Percentiles rank a stretch among this genome's conserved stretches.
Conservation (phyloP, 2,113 vertebrate genomes). For the Electrona antarctica region DNA sequence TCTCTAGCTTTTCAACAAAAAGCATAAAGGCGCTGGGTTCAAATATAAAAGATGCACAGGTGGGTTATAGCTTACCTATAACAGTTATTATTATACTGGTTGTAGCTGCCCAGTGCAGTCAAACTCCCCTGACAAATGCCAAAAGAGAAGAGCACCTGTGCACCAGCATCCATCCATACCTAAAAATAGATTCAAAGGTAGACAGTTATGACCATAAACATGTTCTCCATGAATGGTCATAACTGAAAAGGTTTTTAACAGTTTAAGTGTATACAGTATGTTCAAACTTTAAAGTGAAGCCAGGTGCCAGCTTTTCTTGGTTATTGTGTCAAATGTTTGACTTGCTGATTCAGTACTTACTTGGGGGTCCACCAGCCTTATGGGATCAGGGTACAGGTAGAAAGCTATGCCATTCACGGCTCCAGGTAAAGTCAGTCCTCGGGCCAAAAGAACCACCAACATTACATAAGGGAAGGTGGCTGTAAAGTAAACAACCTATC, state of each 20-base stretch:
- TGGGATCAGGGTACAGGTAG: conserved; percentile 88
- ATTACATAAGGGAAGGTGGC: conserved; percentile 91
- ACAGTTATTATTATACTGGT: conserved; percentile 73
- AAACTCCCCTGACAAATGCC: conserved; percentile 74
- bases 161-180: conserved; percentile 80
- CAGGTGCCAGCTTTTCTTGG: conserved; percentile 8
- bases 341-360: conserved; percentile 67
- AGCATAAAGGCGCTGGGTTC: not conserved
- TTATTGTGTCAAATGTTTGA: conserved; percentile 2
- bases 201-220: too few species aligned
- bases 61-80: conserved; percentile 64
- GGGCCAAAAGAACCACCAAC: conserved; percentile 84
- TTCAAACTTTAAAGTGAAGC: not conserved
- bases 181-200: conserved; percentile 30
- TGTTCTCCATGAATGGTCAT: too few species aligned
- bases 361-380: conserved; percentile 87
- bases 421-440: conserved; percentile 86
- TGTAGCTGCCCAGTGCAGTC: conserved; percentile 74
- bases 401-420: conserved; percentile 84
- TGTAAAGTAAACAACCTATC: conserved; percentile 92
- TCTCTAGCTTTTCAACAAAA: too few species aligned
- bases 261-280: too few species aligned
- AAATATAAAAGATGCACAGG: not conserved
- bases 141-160: conserved; percentile 77
- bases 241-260: too few species aligned